Base-by-base conservation (phyloP, 2,797 vertebrate species). In the Calcarius lapponicus region DNA sequence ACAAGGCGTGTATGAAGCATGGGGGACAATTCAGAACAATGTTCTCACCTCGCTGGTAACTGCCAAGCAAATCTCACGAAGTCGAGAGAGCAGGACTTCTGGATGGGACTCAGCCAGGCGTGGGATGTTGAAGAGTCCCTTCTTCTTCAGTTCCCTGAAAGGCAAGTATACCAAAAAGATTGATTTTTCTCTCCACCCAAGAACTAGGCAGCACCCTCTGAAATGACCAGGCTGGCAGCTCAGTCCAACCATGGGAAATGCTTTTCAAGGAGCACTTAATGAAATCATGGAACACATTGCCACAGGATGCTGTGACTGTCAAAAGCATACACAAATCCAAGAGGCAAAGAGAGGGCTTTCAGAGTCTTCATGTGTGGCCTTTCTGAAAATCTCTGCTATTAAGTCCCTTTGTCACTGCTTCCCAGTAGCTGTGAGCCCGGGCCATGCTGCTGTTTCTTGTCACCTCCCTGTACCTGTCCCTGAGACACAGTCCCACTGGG, bases 121-220 rank as follows among this genome's bases (percentile, higher is more conserved):
- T 81, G 87, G 95, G 92, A 98, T 54, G 43, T 32, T 96, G 57
- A 69, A 38, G 82, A 98, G 96, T 22, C 97, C 98, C 87, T 97
- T 97, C 48, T 87, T 75, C 89, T 98, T 98, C 92, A 92, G 57
- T 74, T 97, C 79, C 98, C 98, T 98, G 96, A 88, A 86, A 95
- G 82, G 34, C 64, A 93, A 69, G 53, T 20, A 54, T 20, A 54
- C 5, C 18, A 32, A 32, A 54, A 66, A 45, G 50, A 65, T 7
- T 57, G 40, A 47, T n/a, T 67, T 83, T 84, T 74, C 65, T 60
- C 53, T 51, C 57, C 19, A 36, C 31, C 31, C 62, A n/a, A 32
- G 53, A 32, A 20, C 18, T 54, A 32, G 50, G 31, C 57, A 64
- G 45, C 70, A 84, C 50, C 74, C 53, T 80, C 73, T 31, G 43